Conservation (phyloP, 2,113 vertebrate genomes). For the Noctilio leporinus region DNA sequence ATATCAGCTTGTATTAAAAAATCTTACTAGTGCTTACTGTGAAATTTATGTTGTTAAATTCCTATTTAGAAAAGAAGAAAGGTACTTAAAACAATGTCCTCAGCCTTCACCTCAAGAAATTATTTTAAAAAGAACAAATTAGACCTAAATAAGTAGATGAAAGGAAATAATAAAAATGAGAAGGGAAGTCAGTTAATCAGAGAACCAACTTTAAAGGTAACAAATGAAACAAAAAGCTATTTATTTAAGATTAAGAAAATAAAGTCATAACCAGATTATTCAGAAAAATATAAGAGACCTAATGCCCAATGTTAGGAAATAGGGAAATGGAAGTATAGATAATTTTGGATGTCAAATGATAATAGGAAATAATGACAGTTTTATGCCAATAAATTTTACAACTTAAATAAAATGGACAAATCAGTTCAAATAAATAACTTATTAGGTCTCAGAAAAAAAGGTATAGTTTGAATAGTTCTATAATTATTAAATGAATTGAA, state of each 20-base stretch:
- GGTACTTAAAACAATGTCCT: not conserved
- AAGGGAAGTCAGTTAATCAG: not conserved
- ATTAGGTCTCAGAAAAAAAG: not conserved
- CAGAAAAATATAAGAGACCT: not conserved
- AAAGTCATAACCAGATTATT: not conserved
- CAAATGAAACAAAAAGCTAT: not conserved
- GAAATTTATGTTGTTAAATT: not conserved
- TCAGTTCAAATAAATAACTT: not conserved
- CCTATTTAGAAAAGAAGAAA: not conserved
- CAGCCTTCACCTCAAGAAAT: not conserved
- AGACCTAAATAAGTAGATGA: not conserved
- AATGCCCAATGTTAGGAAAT: not conserved
- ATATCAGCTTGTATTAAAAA: too few relatives aligned
- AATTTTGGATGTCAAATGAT: not conserved
- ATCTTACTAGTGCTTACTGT: not conserved
- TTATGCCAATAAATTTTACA: not conserved
- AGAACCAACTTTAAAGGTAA: not conserved
- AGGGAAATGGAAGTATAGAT: not conserved
- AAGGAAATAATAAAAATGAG: not conserved
- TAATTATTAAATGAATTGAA: not conserved
- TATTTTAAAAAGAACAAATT: not conserved
- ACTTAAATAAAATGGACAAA: not conserved
- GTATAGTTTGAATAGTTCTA: not conserved
- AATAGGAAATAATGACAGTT: not conserved
- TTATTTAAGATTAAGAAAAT: not conserved